Percentiles rank a stretch among this genome's conserved stretches.
These are phyloP conservation scores for Characodon lateralis DNA, from an alignment of 2,797 vertebrate genomes.

Conservation along the genomic window DNA sequence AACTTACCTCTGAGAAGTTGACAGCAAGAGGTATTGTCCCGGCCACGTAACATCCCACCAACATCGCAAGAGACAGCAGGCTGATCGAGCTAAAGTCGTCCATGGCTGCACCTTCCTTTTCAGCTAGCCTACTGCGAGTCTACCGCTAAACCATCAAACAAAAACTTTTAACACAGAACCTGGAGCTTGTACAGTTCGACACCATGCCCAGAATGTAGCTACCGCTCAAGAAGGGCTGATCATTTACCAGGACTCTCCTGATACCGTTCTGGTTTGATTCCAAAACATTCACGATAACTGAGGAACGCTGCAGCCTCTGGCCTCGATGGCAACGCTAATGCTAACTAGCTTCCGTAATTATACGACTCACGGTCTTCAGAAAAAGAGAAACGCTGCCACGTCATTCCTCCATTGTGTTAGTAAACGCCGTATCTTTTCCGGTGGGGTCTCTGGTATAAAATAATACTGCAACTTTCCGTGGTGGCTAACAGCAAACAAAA, in stretches of 20 bases:
- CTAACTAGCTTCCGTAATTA: slow-evolving; percentile 46
- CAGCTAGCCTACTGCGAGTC: slow-evolving; percentile 22
- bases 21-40: slow-evolving; percentile 96
- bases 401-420: background rate
- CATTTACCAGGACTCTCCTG: background rate
- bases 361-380: background rate
- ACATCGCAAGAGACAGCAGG: slow-evolving; percentile 93
- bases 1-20: slow-evolving; percentile 97
- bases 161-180: slow-evolving; percentile 10
- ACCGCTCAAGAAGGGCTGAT: background rate
- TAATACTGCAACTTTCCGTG: slow-evolving; percentile 30
- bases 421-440: background rate
- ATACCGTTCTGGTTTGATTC: background rate
- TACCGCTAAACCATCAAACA: slow-evolving; percentile 44
- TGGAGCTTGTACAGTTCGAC: background rate
- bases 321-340: slow-evolving; percentile 58
- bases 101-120: slow-evolving; percentile 78
- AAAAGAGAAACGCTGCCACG: background rate
- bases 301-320: slow-evolving; percentile 33
- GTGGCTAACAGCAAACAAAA: slow-evolving; percentile 13
- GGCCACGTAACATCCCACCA: slow-evolving; percentile 96
- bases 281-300: slow-evolving; percentile 52
- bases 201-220: slow-evolving; percentile 31
- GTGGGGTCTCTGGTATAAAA: background rate
- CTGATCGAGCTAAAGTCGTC: slow-evolving; percentile 96